Evolutionary conservation across 2,888 invertebrate species (phyloP), one percentile per base, ranked within the genome.

Genomic region (Xestia ashworthii): DNA sequence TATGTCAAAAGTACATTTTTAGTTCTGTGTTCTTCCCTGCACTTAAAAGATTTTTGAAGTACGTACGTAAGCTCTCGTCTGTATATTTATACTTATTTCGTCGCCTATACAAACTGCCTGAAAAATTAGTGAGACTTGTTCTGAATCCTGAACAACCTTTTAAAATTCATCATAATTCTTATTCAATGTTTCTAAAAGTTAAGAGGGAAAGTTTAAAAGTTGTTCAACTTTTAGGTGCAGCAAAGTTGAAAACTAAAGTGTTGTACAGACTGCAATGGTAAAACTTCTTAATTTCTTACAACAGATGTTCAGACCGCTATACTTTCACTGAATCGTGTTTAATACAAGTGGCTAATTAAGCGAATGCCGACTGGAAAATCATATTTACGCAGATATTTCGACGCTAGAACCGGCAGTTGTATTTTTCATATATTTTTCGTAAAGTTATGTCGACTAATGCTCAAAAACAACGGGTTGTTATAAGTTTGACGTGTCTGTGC

Each of bases 291-390:
- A 81, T 74, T 55, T 67, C 70, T 70, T 74, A 22, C 22, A 79
- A 79, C 72, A 73, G 74, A 79, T 71, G 76, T 62, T 82, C 50
- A 73, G 53, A 74, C 48, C 65, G 62, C 73, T 48, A 44, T 22
- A 77, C 64, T 85, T 82, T 82, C 77, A 77, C 76, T 79, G 41
- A 69, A 69, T 41, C 73, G 44, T 66, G 76, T 77, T 73, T 66
- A 74, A 38, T 41, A 65, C 76, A 62, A 82, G 70, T 71, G 53
- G 48, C 53, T 77, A 73, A 81, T 77, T 77, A 81, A 73, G 41
- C 64, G 48, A 77, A 71, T 81, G 41, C 64, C 48, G 44, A 65
- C 38, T 58, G 32, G 41, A 72, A 79, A 73, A 76, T 72, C 60
- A 68, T 68, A 72, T 19, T 67, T 44, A 74, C 72, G 5, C 14